Evolutionary conservation across 2,797 vertebrate species (phyloP).

Genomic region (Enteromius viviparus): DNA sequence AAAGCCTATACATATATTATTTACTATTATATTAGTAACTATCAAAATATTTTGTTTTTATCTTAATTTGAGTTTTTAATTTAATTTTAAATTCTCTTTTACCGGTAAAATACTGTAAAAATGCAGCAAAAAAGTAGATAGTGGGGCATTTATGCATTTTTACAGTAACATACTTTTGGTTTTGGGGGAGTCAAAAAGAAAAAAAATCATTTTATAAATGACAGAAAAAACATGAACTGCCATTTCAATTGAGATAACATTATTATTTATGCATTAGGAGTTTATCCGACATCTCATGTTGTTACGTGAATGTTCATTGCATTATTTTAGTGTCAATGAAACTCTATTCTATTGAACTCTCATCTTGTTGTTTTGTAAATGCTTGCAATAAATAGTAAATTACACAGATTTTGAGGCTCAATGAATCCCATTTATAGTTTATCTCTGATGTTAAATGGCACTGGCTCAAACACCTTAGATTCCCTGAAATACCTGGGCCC

Average conservation of each 20-base stretch:
- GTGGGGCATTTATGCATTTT: not conserved
- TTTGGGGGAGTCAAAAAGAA: not conserved
- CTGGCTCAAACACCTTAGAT: not conserved
- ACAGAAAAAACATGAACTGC: too few species aligned
- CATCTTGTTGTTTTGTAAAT: not conserved
- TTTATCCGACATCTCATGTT: too few species aligned
- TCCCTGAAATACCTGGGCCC: not conserved
- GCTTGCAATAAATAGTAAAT: not conserved
- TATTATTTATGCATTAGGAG: too few species aligned
- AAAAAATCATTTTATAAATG: not conserved
- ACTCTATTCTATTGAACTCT: too few species aligned
- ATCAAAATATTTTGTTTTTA: not conserved
- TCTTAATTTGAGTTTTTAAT: not conserved
- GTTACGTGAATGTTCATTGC: too few species aligned
- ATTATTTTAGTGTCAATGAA: too few species aligned
- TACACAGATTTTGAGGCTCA: not conserved
- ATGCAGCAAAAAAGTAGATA: not conserved
- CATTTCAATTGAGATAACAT: not conserved
- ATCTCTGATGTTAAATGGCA: not conserved
- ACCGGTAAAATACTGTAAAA: not conserved
- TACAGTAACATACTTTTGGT: not conserved
- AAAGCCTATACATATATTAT: not conserved
- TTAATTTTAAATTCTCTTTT: not conserved
- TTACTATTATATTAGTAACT: not conserved
- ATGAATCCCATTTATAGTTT: not conserved